Evolutionary conservation across 2,888 invertebrate species (phyloP).

Genomic region (Polyploca ridens): DNA sequence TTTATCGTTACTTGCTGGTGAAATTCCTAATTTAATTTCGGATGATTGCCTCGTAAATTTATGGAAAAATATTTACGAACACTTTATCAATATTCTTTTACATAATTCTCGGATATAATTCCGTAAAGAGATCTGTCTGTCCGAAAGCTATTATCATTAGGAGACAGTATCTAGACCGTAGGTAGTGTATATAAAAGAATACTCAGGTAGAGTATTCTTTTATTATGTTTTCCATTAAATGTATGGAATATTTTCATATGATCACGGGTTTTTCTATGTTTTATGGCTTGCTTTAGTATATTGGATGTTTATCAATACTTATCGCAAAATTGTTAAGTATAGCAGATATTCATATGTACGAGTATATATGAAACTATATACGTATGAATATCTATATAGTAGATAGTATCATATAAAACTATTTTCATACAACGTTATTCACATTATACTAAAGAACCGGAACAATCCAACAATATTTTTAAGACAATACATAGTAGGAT

Average conservation of each 20-base stretch:
- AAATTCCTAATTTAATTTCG: conserved; percentile 14
- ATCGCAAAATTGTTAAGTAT: too few relatives aligned
- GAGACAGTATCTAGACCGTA: conserved; percentile 1
- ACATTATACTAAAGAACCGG: too few relatives aligned
- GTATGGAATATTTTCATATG: conserved; percentile 16
- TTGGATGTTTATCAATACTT: too few relatives aligned
- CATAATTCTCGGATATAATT: conserved; percentile 24
- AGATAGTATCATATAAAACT: too few relatives aligned
- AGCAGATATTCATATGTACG: too few relatives aligned
- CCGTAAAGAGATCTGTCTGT: conserved; percentile 16
- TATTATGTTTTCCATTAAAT: conserved; percentile 11
- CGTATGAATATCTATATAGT: too few relatives aligned
- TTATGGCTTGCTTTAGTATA: conserved; percentile 1
- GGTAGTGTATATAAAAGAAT: not conserved
- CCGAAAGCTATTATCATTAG: conserved; percentile 25
- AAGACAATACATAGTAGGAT: too few relatives aligned
- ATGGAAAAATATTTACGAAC: conserved; percentile 15
- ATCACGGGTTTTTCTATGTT: conserved; percentile 2
- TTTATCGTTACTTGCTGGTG: not conserved
- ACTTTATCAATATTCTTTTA: conserved; percentile 21
- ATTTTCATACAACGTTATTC: too few relatives aligned
- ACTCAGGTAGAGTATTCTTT: conserved; percentile 5
- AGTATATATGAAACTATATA: too few relatives aligned
- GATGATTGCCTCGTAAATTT: conserved; percentile 16
- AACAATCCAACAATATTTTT: too few relatives aligned